Base-by-base conservation (phyloP, 1,140 invertebrate genomes). In the Ylistrum balloti region DNA sequence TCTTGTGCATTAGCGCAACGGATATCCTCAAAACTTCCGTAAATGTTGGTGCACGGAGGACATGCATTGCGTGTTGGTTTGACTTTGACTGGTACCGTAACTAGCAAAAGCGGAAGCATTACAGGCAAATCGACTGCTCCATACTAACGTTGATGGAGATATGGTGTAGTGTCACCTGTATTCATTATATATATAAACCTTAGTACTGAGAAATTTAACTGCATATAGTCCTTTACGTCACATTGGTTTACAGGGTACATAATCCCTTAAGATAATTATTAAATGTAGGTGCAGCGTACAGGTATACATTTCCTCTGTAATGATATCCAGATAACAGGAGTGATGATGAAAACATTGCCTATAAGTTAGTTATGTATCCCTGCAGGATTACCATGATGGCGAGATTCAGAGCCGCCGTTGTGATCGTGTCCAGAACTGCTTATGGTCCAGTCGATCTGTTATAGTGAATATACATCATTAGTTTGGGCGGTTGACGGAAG, bases 1-100 rank as follows among this genome's bases (percentile, higher is more conserved):
- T 74, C 56, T 9, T n/a, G 56, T 74, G 56, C 56, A 74, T 74
- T 74, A 74, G 56, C n/a, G 56, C 56, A n/a, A n/a, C 56, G 56
- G 56, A 74, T 74, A 74, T 74, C 56, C 56, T 28, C 22, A 28
- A 22, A n/a, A 74, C 11, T 28, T 74, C 56, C 56, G 56, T n/a
- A 74, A 1, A 74, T 1, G 5, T 28, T 9, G 56, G n/a, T 22
- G 17, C 56, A 74, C 28, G 56, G 56, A 74, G 56, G 56, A 11
- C 22, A 74, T 9, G n/a, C 5, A 28, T 28, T 48, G 45, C n/a
- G 56, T 28, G 41, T 15, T 45, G 41, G 41, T 1, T 17, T 17
- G 41, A 45, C 41, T 45, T 45, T 17, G 17, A 17, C 56, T 56
- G 22, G 45, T 15, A n/a, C 56, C 22, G 28, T 5, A 28, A 17